Evolutionary conservation across 2,797 vertebrate species (phyloP).

Genomic region (Falco berigora): DNA sequence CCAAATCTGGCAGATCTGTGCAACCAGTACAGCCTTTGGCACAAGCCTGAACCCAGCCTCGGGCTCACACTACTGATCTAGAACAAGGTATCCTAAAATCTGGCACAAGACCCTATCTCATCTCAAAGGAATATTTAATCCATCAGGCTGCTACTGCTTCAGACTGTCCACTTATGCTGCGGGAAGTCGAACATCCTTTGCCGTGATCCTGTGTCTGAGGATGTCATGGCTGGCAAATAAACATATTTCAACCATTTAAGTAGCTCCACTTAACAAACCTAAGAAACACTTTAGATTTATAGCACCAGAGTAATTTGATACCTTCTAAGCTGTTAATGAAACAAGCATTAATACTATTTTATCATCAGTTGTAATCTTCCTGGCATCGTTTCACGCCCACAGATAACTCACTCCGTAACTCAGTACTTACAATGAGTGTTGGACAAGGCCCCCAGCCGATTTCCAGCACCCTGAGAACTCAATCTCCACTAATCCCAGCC

Average conservation of each 20-base stretch:
- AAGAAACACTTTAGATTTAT: not conserved
- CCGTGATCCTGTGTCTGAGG: not conserved
- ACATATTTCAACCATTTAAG: not conserved
- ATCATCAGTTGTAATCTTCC: not conserved
- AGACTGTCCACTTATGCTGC: not conserved
- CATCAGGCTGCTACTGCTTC: not conserved
- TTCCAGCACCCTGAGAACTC: not conserved
- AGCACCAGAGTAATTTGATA: not conserved
- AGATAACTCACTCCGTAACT: not conserved
- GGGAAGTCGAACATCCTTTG: not conserved
- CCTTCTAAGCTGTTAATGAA: not conserved
- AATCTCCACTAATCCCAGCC: conserved; percentile 17
- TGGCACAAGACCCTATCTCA: not conserved
- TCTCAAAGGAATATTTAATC: not conserved
- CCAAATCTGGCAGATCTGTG: not conserved
- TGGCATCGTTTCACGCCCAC: not conserved
- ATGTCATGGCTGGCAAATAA: not conserved
- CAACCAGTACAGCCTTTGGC: not conserved
- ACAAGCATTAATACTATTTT: not conserved
- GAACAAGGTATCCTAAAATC: not conserved
- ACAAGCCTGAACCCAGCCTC: rapidly evolving
- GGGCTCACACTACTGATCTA: not conserved
- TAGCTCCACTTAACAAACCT: not conserved
- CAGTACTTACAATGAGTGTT: not conserved
- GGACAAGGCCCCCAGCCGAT: not conserved